phyloP scores from a whole-genome alignment of 2,888 invertebrate genomes.

The Rhyacophila evoluta region DNA sequence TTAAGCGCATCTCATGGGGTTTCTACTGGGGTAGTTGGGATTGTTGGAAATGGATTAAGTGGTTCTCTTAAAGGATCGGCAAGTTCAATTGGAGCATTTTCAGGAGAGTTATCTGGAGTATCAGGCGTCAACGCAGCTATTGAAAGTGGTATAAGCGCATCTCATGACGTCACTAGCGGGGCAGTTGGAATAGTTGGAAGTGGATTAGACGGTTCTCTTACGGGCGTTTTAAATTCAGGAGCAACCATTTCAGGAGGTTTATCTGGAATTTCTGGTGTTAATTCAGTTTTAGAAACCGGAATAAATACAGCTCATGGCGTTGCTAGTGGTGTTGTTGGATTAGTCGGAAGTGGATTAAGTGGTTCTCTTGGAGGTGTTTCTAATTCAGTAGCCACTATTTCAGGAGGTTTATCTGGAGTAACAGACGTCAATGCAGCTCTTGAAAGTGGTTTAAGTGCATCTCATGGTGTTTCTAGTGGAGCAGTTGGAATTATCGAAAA shows the following conservation, averaged over 20 bases:
- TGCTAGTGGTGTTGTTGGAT: not conserved
- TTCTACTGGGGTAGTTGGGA: not conserved
- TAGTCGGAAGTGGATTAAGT: not conserved
- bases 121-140: no score
- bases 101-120: no score
- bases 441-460: not conserved
- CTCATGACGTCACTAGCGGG: no score
- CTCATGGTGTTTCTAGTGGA: not conserved
- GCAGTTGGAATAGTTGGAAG: not conserved
- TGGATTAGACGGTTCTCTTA: not conserved
- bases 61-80: not conserved
- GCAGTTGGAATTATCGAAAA: not conserved
- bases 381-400: not conserved
- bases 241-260: not conserved
- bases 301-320: no score
- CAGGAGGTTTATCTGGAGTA: not conserved
- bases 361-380: not conserved
- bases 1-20: not conserved
- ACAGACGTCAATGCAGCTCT: not conserved
- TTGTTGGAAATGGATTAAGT: not conserved
- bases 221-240: not conserved
- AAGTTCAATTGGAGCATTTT: no score
- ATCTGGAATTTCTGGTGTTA: not conserved
- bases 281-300: not conserved
- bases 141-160: no score